Percentiles rank a stretch among this genome's conserved stretches.
Evolutionary conservation across 1,140 invertebrate species (phyloP).

Genomic region (Magallana ariakensis): DNA sequence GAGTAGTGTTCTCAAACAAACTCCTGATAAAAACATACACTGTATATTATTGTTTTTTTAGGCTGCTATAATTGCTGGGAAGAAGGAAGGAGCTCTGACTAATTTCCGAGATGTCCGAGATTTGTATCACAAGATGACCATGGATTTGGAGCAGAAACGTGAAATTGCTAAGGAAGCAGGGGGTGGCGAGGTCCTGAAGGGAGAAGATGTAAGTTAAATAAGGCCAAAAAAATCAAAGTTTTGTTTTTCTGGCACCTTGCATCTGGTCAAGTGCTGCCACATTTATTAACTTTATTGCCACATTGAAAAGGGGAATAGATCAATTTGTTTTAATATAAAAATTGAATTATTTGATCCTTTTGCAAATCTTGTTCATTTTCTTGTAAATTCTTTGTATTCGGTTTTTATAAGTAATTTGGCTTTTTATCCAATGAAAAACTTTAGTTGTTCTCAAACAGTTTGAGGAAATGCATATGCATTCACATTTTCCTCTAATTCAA

Average conservation of each 20-base stretch:
- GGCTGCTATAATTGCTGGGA: slow-evolving; percentile 88
- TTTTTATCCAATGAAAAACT: no score
- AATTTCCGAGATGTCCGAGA: slow-evolving; percentile 84
- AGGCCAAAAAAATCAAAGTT: not conserved
- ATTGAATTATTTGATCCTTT: no score
- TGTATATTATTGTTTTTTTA: slow-evolving; percentile 54
- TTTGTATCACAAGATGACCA: slow-evolving; percentile 83
- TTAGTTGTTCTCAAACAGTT: no score
- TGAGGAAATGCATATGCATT: no score
- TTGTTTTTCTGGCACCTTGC: not conserved
- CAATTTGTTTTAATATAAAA: no score
- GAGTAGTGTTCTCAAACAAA: no score
- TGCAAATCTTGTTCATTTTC: no score
- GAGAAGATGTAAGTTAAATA: slow-evolving; percentile 84
- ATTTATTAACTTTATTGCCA: not conserved
- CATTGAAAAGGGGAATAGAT: no score
- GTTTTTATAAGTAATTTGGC: no score
- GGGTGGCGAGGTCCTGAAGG: slow-evolving; percentile 85
- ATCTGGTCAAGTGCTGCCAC: not conserved
- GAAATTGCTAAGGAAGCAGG: slow-evolving; percentile 81
- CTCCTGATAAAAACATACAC: not conserved
- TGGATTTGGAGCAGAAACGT: slow-evolving; percentile 82
- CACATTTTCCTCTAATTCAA: no score
- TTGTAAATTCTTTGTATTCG: no score
- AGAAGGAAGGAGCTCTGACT: slow-evolving; percentile 87